Base-by-base conservation (phyloP, 2,888 invertebrate genomes). In the Drosophila paracracens region DNA sequence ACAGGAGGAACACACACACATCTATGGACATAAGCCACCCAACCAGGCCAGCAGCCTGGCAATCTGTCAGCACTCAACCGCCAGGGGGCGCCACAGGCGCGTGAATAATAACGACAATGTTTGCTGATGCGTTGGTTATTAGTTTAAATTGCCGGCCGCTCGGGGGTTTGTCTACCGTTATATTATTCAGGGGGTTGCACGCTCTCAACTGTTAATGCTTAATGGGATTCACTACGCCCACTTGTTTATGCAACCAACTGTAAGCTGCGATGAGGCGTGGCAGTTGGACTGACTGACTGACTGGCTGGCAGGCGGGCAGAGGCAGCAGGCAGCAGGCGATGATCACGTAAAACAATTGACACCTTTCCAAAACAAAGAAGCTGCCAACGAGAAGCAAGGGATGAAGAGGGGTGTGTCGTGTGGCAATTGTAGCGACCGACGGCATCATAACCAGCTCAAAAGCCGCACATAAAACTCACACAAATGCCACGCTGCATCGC, bases 91-190 rank as follows among this genome's bases (percentile, higher is more conserved):
- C 76, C 73, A 62, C 71, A 73, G 77, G 76, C 70, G 63, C 73
- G 75, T 81, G 87, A 81, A 82, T 90, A 85, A 85, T 88, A 90
- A 89, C 90, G 88, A 89, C 91, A 88, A 89, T 90, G 91, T 87
- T 90, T 91, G 82, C 86, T 91, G 92, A 92, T 91, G 92, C 90
- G 91, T 90, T 91, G 87, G 91, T 92, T 92, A 92, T 92, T 92
- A 91, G 91, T 86, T 92, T 92, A 92, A 91, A 90, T 88, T 85
- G 87, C 82, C 75, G 79, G 73, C 69, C 73, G 75, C 76, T 74
- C 74, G 79, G 81, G 76, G 74, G 77, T 62, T 74, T 74, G 56
- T 62, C 70, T 65, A 33, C 51, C 29, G 54, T 59, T 38, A 40
- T 40, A 40, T 50, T 50, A 18, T 50, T 29, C 48, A 48, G 70